Conservation (phyloP, 2,113 vertebrate species). For the Bucco capensis region DNA sequence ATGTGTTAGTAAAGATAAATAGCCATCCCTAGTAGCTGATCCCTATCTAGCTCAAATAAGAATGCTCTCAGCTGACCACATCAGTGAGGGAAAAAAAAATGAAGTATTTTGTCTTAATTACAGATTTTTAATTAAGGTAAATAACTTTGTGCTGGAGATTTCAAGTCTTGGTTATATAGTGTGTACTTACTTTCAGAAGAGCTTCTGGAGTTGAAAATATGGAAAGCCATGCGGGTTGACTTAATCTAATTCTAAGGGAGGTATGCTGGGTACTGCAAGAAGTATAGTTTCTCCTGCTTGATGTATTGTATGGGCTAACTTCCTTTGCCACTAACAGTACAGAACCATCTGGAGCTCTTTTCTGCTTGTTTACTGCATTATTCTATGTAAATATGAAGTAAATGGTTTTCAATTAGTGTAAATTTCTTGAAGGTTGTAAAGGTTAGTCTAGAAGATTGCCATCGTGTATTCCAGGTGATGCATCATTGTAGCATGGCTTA, state of each 20-base stretch:
- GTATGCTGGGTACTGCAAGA: background rate
- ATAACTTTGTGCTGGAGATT: background rate
- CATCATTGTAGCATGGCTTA: background rate
- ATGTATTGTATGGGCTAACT: background rate
- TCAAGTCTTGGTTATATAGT: background rate
- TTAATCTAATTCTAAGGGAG: background rate
- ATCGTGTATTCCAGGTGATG: background rate
- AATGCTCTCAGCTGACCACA: background rate
- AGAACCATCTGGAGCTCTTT: background rate
- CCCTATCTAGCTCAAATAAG: background rate
- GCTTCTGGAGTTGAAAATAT: background rate
- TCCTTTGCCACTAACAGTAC: background rate
- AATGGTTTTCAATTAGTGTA: background rate
- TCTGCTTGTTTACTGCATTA: background rate
- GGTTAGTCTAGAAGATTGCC: background rate
- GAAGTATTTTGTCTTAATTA: background rate
- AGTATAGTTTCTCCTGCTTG: background rate
- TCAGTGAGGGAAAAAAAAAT: background rate
- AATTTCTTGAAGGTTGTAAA: background rate
- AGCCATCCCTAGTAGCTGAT: background rate
- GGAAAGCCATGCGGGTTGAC: background rate
- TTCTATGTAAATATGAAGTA: background rate
- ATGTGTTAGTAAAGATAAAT: background rate
- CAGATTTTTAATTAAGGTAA: background rate
- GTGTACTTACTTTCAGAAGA: background rate